Conservation (phyloP, 2,888 invertebrate species). For the Himalopsyche anomala region DNA sequence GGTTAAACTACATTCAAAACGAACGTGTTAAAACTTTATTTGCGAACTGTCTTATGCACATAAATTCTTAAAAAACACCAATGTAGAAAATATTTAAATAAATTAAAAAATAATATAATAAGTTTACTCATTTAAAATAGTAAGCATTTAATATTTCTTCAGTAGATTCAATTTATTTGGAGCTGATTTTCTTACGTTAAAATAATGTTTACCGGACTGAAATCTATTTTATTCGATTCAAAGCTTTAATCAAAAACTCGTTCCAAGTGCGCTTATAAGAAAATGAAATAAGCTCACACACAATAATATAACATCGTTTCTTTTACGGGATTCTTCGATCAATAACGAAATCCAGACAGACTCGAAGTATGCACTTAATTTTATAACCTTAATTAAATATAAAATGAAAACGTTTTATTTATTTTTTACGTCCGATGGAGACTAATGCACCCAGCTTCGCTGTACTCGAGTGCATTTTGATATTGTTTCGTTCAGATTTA, state of each 20-base stretch:
- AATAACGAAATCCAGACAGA: conserved; percentile 10
- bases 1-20: no score
- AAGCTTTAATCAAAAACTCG: neutral
- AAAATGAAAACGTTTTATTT: conserved; percentile 1
- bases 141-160: no score
- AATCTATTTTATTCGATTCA: neutral
- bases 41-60: no score
- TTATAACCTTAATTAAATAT: conserved; percentile 20
- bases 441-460: neutral
- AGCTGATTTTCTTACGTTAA: neutral
- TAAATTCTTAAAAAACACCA: no score
- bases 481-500: neutral
- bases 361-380: conserved; percentile 19
- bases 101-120: no score
- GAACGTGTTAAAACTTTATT: no score
- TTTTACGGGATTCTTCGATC: neutral
- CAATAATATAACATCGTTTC: neutral
- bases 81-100: no score
- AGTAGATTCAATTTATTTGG: no score
- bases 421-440: neutral
- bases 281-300: neutral
- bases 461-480: neutral
- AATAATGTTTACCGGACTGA: neutral
- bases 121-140: no score
- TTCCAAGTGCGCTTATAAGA: neutral